Percentiles rank a stretch among this genome's conserved stretches.
These are phyloP conservation scores for Heliconius ismenius DNA, from an alignment of 2,888 invertebrate genomes.

Conservation along the genomic window DNA sequence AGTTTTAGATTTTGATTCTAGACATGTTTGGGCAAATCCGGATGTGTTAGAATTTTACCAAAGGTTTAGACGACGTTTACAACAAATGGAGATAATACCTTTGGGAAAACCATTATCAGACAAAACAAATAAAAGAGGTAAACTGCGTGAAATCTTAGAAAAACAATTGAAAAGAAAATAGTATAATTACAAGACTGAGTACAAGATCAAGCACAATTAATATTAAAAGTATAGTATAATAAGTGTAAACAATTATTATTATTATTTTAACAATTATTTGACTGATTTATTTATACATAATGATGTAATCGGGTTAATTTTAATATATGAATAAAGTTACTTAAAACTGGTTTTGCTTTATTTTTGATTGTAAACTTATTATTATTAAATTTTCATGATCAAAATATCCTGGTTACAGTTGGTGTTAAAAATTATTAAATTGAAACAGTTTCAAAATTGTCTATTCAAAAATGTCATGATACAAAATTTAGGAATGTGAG, in stretches of 20 bases:
- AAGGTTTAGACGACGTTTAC: constrained; percentile 83
- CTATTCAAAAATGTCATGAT: no score
- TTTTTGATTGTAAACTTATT: neutral
- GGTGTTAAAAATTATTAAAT: neutral
- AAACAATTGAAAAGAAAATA: constrained; percentile 67
- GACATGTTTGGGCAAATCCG: constrained; percentile 94
- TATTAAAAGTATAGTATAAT: constrained; percentile 9
- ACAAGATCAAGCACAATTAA: constrained; percentile 9
- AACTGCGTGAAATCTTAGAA: constrained; percentile 69
- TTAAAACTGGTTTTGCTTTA: neutral
- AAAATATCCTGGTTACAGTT: neutral
- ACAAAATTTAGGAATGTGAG: no score
- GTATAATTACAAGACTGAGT: constrained; percentile 38
- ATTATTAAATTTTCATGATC: neutral
- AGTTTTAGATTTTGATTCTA: constrained; percentile 91
- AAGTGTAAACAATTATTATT: neutral
- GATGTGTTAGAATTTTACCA: constrained; percentile 92
- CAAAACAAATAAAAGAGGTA: constrained; percentile 71
- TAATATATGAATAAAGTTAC: constrained; percentile 12
- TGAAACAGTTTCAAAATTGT: neutral
- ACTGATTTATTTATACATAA: constrained; percentile 4
- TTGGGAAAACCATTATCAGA: constrained; percentile 76
- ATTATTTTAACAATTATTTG: neutral
- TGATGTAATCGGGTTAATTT: constrained; percentile 1
- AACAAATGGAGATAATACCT: constrained; percentile 85